Evolutionary conservation across 1,140 invertebrate genomes (phyloP).

Genomic region (Asobara japonica): DNA sequence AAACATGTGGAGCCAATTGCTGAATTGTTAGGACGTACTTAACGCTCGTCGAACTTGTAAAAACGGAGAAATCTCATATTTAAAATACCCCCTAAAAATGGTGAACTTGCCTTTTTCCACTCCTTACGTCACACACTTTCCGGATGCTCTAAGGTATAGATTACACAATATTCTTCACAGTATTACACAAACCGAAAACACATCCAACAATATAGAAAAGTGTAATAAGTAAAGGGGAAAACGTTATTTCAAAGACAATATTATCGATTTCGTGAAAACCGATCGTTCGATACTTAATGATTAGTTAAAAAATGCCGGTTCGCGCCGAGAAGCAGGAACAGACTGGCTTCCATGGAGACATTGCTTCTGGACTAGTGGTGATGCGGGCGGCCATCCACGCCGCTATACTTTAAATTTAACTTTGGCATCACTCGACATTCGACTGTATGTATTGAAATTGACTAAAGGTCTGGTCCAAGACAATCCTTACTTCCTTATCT

Average conservation of each 20-base stretch:
- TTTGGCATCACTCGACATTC: slow-evolving; percentile 66
- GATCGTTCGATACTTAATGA: slow-evolving; percentile 30
- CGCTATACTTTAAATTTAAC: slow-evolving; percentile 65
- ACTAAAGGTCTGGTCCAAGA: slow-evolving; percentile 14
- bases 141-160: too few relatives aligned
- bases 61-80: background rate
- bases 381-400: slow-evolving; percentile 36
- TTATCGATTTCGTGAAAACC: background rate
- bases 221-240: background rate
- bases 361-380: slow-evolving; percentile 57
- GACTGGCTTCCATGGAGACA: slow-evolving; percentile 60
- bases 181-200: background rate
- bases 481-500: slow-evolving; percentile 34
- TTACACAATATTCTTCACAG: background rate
- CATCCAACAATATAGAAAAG: background rate
- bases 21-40: background rate
- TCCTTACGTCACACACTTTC: background rate
- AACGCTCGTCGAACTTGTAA: background rate
- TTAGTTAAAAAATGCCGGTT: slow-evolving; percentile 44
- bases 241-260: background rate
- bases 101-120: background rate
- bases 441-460: slow-evolving; percentile 47
- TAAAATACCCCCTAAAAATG: background rate
- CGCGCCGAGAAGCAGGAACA: slow-evolving; percentile 57
- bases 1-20: background rate